Conservation (phyloP, 2,888 invertebrate genomes). For the Epinotia ramella region DNA sequence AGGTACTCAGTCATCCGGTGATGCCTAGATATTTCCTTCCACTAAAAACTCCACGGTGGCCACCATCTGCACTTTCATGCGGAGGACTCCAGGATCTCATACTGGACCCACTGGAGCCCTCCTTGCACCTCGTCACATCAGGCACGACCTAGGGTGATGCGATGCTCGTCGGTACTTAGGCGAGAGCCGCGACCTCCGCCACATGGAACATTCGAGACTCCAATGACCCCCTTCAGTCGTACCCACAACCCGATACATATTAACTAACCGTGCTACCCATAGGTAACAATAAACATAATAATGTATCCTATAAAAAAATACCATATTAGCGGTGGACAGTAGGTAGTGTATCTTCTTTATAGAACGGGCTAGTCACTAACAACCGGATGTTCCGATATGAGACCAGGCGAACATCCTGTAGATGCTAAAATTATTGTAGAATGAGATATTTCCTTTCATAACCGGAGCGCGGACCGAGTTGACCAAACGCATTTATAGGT, state of each 20-base stretch:
- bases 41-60: too few species aligned
- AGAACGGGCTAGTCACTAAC: conserved; percentile 10
- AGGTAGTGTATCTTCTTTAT: conserved; percentile 14
- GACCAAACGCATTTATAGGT: not conserved
- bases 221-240: too few species aligned
- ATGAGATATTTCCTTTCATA: conserved; percentile 63
- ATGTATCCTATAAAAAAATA: not conserved
- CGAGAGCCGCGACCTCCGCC: too few species aligned
- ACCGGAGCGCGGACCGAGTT: not conserved
- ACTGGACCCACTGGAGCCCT: too few species aligned
- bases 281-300: not conserved
- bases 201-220: too few species aligned
- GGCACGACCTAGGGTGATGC: too few species aligned
- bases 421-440: conserved; percentile 62
- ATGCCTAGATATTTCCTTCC: too few species aligned
- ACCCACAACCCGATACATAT: not conserved
- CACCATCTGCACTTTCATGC: too few species aligned
- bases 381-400: conserved; percentile 67
- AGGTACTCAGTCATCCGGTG: too few species aligned
- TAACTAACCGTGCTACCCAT: not conserved
- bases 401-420: conserved; percentile 65
- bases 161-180: too few species aligned
- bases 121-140: too few species aligned
- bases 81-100: too few species aligned
- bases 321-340: not conserved